Base-by-base conservation (phyloP, 2,888 invertebrate species). In the Bruchidius siliquastri region DNA sequence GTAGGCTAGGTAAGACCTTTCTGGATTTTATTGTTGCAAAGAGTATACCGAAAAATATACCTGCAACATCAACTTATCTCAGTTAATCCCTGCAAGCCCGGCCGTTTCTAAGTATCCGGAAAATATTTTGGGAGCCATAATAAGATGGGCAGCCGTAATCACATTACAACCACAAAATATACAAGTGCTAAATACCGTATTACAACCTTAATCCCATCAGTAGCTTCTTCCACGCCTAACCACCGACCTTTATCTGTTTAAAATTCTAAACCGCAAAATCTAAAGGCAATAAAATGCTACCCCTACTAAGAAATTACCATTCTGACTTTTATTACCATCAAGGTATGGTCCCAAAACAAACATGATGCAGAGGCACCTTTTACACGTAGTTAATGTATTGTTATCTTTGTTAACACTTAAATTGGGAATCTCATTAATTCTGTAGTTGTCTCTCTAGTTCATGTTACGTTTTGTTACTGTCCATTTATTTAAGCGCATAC, bases 111-210 rank as follows among this genome's bases (percentile, higher is more conserved):
- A 68, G 68, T 22, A 68, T 6, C 68, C 22, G 6, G 68, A 73
- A 73, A 75, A 75, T 75, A 73, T 75, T 75, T 73, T 73, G 73
- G 69, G 49, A n/a, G 68, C 70, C 66, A 49, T 75, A 75, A 75
- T 70, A 73, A 72, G 75, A 75, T 75, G 71, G 73, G 71, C 68
- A 70, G 0, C 70, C 20, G 69, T 75, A 75, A 75, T 75, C 72
- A 71, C 72, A 73, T 73, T 75, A 73, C 72, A 21, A 73, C 73
- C 69, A 69, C 73, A 74, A 49, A 72, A 73, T 49, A 67, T 67
- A 71, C 68, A 21, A 69, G 22, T 71, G 30, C 67, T 74, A 74
- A 71, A 22, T 30, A 71, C 67, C 68, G 22, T 69, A 74, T 74
- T 73, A 72, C 73, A 74, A 49, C 71, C 69, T 49, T 71, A 74